Conservation (phyloP, 2,797 vertebrate species). For the Pampus argenteus region DNA sequence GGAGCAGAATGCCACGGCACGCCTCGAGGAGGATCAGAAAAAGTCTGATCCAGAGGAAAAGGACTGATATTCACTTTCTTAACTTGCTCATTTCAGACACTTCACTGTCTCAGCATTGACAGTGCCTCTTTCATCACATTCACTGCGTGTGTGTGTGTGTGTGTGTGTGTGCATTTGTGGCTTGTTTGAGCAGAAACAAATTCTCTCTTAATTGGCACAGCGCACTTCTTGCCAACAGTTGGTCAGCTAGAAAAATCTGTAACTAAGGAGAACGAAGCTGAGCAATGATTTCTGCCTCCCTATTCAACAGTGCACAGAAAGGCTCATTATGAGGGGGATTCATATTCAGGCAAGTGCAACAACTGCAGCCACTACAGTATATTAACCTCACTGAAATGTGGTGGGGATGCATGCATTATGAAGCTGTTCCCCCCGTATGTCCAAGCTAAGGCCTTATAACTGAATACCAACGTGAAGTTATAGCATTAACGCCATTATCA, state of each 20-base stretch:
- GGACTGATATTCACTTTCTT: conserved; percentile 64
- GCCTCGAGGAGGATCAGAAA: conserved; percentile 64
- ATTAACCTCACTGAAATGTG: conserved; percentile 23
- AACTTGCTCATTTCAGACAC: conserved; percentile 65
- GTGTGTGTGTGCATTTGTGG: conserved; percentile 37
- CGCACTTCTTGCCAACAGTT: conserved; percentile 78
- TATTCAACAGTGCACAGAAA: conserved; percentile 69
- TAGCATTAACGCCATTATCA: conserved; percentile 30
- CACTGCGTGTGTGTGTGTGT: conserved; percentile 55
- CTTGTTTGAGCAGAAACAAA: conserved; percentile 72
- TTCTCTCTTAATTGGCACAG: conserved; percentile 80
- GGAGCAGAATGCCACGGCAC: conserved; percentile 69
- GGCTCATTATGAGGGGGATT: conserved; percentile 74
- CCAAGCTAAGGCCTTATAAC: neutral
- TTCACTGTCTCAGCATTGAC: conserved; percentile 63
- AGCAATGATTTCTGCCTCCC: conserved; percentile 73
- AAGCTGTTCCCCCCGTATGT: neutral
- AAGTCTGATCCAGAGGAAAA: conserved; percentile 25
- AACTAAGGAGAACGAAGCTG: conserved; percentile 73
- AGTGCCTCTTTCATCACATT: conserved; percentile 77
- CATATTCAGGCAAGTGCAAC: conserved; percentile 65
- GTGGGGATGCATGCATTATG: conserved; percentile 30
- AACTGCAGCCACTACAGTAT: conserved; percentile 19
- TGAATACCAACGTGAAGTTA: neutral
- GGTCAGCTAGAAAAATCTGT: conserved; percentile 80